A percentile compares a stretch with the other conserved stretches of the same genome.
Evolutionary conservation across 2,888 invertebrate genomes (phyloP).

Genomic region (Drosophila greeni): DNA sequence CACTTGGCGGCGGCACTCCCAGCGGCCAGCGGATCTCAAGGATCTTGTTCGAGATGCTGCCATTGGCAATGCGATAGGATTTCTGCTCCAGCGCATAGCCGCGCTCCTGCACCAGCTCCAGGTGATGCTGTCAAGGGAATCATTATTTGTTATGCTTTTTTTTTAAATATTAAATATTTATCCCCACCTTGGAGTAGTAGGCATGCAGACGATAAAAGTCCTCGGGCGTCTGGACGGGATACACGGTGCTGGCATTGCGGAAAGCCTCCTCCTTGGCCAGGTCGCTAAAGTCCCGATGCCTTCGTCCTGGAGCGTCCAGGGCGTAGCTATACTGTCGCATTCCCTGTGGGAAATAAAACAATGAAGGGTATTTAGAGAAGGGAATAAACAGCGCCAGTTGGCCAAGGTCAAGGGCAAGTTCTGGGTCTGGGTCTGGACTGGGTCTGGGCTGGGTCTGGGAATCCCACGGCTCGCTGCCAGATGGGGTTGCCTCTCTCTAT

Average conservation of each 20-base stretch:
- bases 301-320: slow-evolving; percentile 66
- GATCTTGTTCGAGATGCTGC: slow-evolving; percentile 80
- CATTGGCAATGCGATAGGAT: slow-evolving; percentile 78
- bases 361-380: not conserved
- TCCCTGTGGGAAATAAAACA: slow-evolving; percentile 61
- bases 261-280: slow-evolving; percentile 79
- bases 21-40: slow-evolving; percentile 85
- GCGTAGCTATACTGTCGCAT: slow-evolving; percentile 72
- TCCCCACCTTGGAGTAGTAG: slow-evolving; percentile 83
- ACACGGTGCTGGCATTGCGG: slow-evolving; percentile 82
- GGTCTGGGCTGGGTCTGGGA: slow-evolving; percentile 10
- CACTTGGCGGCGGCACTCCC: slow-evolving; percentile 84
- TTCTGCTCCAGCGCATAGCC: slow-evolving; percentile 76
- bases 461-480: slow-evolving; percentile 22
- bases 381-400: not conserved
- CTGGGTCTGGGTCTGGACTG: slow-evolving; percentile 8
- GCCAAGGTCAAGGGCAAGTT: slow-evolving; percentile 30
- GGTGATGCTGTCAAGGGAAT: slow-evolving; percentile 77
- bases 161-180: not conserved
- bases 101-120: slow-evolving; percentile 78
- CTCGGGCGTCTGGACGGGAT: slow-evolving; percentile 83
- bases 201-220: slow-evolving; percentile 86
- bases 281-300: slow-evolving; percentile 79
- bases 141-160: not conserved
- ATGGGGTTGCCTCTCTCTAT: slow-evolving; percentile 13